phyloP scores from a whole-genome alignment of 2,888 invertebrate species.

The Pseudococcus jackbeardsleyi region DNA sequence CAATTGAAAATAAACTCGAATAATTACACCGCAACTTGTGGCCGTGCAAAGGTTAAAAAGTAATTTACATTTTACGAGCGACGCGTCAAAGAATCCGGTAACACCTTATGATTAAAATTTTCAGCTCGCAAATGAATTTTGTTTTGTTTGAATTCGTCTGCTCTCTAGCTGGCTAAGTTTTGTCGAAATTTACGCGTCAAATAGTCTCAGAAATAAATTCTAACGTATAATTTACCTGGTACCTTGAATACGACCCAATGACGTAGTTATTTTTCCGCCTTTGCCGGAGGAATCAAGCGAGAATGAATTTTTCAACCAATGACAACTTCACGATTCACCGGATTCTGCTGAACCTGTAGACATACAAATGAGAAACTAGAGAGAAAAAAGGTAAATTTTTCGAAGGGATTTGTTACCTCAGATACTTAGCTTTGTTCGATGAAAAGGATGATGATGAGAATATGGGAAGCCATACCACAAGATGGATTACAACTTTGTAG shows the following conservation, averaged over 20 bases:
- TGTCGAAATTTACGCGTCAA: constrained; percentile 7
- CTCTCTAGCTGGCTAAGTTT: neutral
- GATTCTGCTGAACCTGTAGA: too few species aligned
- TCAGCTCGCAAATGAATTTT: constrained; percentile 27
- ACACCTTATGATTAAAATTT: constrained; percentile 46
- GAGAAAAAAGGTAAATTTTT: neutral
- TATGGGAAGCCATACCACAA: neutral
- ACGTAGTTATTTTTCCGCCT: neutral
- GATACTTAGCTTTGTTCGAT: neutral
- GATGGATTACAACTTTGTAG: constrained; percentile 28
- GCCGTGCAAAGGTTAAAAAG: constrained; percentile 25
- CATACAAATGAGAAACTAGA: too few species aligned
- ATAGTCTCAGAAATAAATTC: constrained; percentile 15
- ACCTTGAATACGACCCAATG: neutral
- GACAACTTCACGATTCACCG: neutral
- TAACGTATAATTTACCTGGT: neutral
- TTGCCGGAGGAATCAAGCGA: neutral
- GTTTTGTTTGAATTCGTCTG: constrained; percentile 28
- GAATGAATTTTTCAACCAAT: neutral
- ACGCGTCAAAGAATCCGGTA: constrained; percentile 17
- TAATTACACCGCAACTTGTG: constrained; percentile 44
- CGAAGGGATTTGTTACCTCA: neutral
- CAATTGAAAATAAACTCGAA: constrained; percentile 36
- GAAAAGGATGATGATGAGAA: neutral
- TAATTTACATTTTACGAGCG: constrained; percentile 43